Conservation (phyloP, 2,113 vertebrate genomes). For the Plectropomus leopardus region DNA sequence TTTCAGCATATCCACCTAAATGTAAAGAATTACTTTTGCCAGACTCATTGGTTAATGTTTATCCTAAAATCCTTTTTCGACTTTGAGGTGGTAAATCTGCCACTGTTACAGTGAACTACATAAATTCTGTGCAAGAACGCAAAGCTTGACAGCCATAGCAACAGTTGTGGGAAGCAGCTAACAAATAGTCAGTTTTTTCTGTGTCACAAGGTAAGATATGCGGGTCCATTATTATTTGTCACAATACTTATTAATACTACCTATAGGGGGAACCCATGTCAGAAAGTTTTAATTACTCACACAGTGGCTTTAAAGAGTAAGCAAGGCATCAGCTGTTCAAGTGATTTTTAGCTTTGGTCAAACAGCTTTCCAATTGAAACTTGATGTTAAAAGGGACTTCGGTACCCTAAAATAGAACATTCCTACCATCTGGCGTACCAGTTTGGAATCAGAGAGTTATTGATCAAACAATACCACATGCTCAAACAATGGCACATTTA, state of each 20-base stretch:
- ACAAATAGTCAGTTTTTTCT: background rate
- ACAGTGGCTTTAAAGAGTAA: background rate
- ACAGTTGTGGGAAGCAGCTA: background rate
- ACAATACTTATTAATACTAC: constrained; percentile 1
- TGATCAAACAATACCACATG: constrained; percentile 9
- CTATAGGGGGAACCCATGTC: background rate
- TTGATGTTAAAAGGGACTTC: background rate
- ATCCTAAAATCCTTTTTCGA: background rate
- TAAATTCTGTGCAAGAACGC: background rate
- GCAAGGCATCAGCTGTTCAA: background rate
- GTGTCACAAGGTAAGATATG: background rate
- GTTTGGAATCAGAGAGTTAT: background rate
- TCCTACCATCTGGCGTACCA: background rate
- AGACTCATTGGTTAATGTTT: background rate
- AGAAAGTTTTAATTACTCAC: background rate
- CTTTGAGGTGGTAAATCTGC: background rate
- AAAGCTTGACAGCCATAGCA: background rate
- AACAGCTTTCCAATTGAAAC: constrained; percentile 3
- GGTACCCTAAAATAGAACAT: background rate
- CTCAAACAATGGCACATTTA: constrained; percentile 10
- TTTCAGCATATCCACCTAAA: background rate
- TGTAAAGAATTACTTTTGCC: background rate
- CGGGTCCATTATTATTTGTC: background rate
- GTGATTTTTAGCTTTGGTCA: constrained; percentile 31
- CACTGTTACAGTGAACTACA: background rate